phyloP scores from a whole-genome alignment of 2,888 invertebrate species.

The Brachypalpus laphriformis region DNA sequence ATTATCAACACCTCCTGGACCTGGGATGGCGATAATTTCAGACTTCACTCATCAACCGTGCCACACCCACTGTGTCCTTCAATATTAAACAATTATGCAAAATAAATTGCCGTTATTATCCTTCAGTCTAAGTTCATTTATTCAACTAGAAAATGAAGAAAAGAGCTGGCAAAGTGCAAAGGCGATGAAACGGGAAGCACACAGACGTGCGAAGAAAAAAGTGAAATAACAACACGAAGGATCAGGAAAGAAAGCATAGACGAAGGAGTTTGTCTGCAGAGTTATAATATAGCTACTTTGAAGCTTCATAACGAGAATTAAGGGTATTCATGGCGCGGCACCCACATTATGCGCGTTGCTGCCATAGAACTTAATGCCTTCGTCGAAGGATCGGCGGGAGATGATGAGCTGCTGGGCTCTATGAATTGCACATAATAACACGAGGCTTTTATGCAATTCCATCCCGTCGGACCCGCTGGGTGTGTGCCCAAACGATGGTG shows the following conservation, averaged over 20 bases:
- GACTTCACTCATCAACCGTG: not conserved
- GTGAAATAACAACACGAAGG: not conserved
- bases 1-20: slow-evolving; percentile 9
- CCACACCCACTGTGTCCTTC: slow-evolving; percentile 14
- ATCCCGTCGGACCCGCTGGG: not conserved
- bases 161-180: not conserved
- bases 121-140: slow-evolving; percentile 53
- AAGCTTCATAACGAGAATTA: slow-evolving; percentile 51
- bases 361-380: slow-evolving; percentile 22
- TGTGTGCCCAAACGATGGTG: not conserved
- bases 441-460: slow-evolving; percentile 60
- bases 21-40: not conserved
- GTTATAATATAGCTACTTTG: slow-evolving; percentile 52
- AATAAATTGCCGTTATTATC: slow-evolving; percentile 64
- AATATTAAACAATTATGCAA: slow-evolving; percentile 65
- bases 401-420: slow-evolving; percentile 60
- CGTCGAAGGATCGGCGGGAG: slow-evolving; percentile 32
- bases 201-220: not conserved
- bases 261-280: slow-evolving; percentile 19
- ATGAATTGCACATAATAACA: slow-evolving; percentile 61
- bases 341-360: slow-evolving; percentile 38
- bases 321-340: slow-evolving; percentile 38
- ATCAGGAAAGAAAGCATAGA: not conserved
- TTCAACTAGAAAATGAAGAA: slow-evolving; percentile 22
- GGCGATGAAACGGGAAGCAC: slow-evolving; percentile 1